Percentiles rank a stretch among this genome's conserved stretches.
phyloP scores from a whole-genome alignment of 2,113 vertebrate species.

The Paratilapia polleni region DNA sequence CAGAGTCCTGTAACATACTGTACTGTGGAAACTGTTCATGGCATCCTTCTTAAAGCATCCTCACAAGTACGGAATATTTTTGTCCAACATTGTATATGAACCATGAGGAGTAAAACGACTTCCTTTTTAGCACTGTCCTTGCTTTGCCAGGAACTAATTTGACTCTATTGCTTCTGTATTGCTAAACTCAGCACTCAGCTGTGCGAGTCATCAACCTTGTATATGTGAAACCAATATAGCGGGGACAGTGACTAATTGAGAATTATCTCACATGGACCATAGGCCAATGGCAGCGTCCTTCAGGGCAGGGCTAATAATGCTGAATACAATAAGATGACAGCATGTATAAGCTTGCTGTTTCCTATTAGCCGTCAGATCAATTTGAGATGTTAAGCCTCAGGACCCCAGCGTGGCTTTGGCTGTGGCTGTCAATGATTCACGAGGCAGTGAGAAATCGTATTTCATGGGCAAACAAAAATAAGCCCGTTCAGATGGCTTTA shows the following conservation, averaged over 20 bases:
- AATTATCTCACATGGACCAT: conserved; percentile 35
- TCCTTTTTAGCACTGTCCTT: not conserved
- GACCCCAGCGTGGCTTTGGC: conserved; percentile 18
- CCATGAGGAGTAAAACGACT: not conserved
- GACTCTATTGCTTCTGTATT: not conserved
- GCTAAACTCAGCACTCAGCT: conserved; percentile 1
- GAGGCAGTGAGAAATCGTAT: conserved; percentile 35
- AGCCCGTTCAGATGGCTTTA: conserved; percentile 36
- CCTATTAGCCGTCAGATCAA: conserved; percentile 47
- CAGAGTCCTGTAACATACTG: not conserved
- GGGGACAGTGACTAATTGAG: conserved; percentile 51
- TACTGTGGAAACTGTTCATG: not conserved
- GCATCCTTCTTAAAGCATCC: not conserved
- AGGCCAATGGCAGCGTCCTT: conserved; percentile 19
- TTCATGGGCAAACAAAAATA: conserved; percentile 64
- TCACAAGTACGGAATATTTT: not conserved
- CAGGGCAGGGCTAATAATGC: conserved; percentile 40
- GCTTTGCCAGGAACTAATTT: not conserved
- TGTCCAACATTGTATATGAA: not conserved
- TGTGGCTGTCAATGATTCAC: conserved; percentile 35
- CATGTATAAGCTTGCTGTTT: conserved; percentile 39
- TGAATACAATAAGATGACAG: conserved; percentile 59
- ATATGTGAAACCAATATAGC: conserved; percentile 44
- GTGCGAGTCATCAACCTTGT: not conserved
- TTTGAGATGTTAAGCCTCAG: conserved; percentile 40